These are phyloP conservation scores for Phallusia fumigata DNA, from an alignment of 23 tunicate species.

Conservation along the genomic window DNA sequence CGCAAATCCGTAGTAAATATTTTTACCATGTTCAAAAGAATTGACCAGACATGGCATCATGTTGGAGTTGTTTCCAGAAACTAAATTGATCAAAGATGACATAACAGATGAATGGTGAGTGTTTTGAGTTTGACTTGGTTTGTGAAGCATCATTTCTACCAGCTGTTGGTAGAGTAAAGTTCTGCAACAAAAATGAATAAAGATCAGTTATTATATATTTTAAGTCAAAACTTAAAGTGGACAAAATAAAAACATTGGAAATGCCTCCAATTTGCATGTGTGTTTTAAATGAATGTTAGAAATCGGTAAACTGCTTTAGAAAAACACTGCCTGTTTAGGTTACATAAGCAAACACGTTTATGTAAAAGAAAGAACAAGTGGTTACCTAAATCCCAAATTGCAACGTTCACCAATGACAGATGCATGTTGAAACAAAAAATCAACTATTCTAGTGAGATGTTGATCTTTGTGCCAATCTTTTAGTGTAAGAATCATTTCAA, in stretches of 20 bases:
- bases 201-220: neutral
- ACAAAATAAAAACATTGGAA: too few relatives aligned
- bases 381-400: slow-evolving; percentile 44
- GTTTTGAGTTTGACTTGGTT: slow-evolving; percentile 6
- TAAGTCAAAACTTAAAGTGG: too few relatives aligned
- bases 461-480: slow-evolving; percentile 65
- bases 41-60: neutral
- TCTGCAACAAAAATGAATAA: neutral
- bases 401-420: slow-evolving; percentile 30
- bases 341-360: too few relatives aligned
- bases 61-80: slow-evolving; percentile 44
- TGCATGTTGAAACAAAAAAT: slow-evolving; percentile 61
- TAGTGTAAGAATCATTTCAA: slow-evolving; percentile 47
- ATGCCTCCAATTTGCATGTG: too few relatives aligned
- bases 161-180: neutral
- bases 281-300: too few relatives aligned
- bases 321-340: too few relatives aligned
- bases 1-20: slow-evolving; percentile 44
- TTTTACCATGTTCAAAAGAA: slow-evolving; percentile 17
- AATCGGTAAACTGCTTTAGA: too few relatives aligned
- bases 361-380: too few relatives aligned
- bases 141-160: neutral
- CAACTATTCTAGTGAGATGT: slow-evolving; percentile 41
- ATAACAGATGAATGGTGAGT: slow-evolving; percentile 22
- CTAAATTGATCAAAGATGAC: slow-evolving; percentile 50